These are phyloP conservation scores for Psittacara wagleri DNA, from an alignment of 2,113 vertebrate species.

Conservation along the genomic window DNA sequence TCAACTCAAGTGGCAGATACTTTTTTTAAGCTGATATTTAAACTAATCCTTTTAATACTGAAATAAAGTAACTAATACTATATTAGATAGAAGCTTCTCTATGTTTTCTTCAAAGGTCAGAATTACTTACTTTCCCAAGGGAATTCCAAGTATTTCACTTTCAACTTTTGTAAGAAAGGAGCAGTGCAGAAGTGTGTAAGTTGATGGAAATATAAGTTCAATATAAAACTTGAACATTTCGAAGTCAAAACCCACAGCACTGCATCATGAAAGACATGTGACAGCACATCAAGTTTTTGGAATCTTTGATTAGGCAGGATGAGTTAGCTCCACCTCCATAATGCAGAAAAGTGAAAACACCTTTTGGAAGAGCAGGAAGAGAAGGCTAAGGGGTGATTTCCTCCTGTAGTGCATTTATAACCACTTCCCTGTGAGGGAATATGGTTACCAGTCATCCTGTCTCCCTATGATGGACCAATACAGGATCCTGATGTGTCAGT, in stretches of 20 bases:
- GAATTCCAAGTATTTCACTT: not conserved
- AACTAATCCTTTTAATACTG: not conserved
- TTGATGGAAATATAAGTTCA: not conserved
- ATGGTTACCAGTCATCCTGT: not conserved
- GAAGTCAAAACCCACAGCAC: not conserved
- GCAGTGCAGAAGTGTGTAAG: not conserved
- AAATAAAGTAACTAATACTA: not conserved
- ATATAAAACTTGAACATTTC: not conserved
- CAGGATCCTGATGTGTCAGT: not conserved
- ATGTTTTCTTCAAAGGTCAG: not conserved
- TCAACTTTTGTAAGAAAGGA: not conserved
- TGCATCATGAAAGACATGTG: not conserved
- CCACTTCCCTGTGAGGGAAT: not conserved
- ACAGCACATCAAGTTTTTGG: not conserved
- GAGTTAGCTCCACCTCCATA: not conserved
- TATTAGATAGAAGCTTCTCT: not conserved
- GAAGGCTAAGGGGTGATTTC: not conserved
- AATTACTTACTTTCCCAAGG: not conserved
- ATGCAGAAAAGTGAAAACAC: not conserved
- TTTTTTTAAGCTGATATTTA: not conserved
- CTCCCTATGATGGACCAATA: not conserved
- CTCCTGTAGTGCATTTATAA: not conserved
- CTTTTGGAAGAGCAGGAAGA: not conserved
- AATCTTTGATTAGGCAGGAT: not conserved
- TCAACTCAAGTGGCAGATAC: not conserved